A percentile compares a stretch with the other conserved stretches of the same genome.
phyloP scores from a whole-genome alignment of 2,888 invertebrate species.

The Arrhopalites spinosus region DNA sequence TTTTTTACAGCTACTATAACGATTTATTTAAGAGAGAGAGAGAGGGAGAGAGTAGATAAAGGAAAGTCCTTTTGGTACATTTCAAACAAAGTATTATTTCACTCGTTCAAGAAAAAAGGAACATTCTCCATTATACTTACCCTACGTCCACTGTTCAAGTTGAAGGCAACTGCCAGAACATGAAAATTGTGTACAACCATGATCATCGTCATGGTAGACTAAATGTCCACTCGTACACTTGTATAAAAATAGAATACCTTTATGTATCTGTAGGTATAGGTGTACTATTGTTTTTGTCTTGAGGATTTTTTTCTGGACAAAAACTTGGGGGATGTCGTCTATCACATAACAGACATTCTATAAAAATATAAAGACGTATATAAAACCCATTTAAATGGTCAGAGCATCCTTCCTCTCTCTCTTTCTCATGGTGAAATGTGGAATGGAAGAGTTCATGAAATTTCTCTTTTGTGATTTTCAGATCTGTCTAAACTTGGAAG shows the following conservation, averaged over 20 bases:
- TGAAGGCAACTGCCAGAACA: too few species aligned
- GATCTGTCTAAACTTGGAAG: too few species aligned
- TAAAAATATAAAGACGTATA: too few species aligned
- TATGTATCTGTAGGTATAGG: too few species aligned
- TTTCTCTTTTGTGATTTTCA: constrained; percentile 6
- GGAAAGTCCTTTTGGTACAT: neutral
- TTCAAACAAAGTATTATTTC: too few species aligned
- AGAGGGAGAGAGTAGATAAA: neutral
- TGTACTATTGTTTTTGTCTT: neutral
- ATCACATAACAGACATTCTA: neutral
- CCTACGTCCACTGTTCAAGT: too few species aligned
- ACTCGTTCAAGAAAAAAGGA: too few species aligned
- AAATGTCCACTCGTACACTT: too few species aligned
- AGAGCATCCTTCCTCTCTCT: neutral
- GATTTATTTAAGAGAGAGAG: neutral
- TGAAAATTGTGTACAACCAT: too few species aligned
- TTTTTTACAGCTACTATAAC: too few species aligned
- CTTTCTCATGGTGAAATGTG: neutral
- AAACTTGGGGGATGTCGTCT: neutral
- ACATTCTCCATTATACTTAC: neutral
- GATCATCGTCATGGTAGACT: neutral
- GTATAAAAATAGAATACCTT: too few species aligned
- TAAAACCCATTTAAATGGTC: constrained; percentile 1
- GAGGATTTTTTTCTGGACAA: neutral
- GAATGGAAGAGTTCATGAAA: constrained; percentile 17